A percentile compares a stretch with the other conserved stretches of the same genome.
Conservation (phyloP, 2,888 invertebrate genomes). For the Nebria salina region DNA sequence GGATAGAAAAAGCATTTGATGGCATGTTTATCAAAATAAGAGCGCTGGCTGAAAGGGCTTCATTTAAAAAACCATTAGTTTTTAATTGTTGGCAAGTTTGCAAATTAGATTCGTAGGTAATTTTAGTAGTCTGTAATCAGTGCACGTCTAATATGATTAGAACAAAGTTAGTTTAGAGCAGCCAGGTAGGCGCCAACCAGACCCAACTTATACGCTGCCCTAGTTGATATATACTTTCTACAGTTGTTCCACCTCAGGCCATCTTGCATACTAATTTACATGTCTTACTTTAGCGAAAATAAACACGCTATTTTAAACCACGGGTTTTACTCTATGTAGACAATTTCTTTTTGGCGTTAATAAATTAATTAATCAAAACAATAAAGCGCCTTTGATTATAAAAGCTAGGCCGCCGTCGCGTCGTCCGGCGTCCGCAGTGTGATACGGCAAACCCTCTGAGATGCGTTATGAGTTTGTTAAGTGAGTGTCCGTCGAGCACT, state of each 20-base stretch:
- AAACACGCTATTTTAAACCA: background rate
- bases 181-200: background rate
- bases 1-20: background rate
- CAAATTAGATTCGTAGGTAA: constrained; percentile 36
- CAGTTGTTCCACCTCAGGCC: background rate
- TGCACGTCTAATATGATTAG: constrained; percentile 43
- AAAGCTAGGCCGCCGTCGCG: no score
- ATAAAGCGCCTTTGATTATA: background rate
- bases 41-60: background rate
- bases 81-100: constrained; percentile 32
- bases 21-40: background rate
- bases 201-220: no score
- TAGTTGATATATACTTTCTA: background rate
- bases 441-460: background rate
- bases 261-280: background rate
- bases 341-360: background rate
- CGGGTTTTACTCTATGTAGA: background rate
- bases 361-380: no score
- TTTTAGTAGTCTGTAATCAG: constrained; percentile 44
- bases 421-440: background rate
- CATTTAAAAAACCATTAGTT: constrained; percentile 13
- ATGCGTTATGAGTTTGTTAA: background rate
- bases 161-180: constrained; percentile 38
- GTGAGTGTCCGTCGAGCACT: background rate
- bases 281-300: background rate